Evolutionary conservation across 2,888 invertebrate genomes (phyloP), one percentile per base, ranked within the genome.

Genomic region (Andrena chrysosceles): DNA sequence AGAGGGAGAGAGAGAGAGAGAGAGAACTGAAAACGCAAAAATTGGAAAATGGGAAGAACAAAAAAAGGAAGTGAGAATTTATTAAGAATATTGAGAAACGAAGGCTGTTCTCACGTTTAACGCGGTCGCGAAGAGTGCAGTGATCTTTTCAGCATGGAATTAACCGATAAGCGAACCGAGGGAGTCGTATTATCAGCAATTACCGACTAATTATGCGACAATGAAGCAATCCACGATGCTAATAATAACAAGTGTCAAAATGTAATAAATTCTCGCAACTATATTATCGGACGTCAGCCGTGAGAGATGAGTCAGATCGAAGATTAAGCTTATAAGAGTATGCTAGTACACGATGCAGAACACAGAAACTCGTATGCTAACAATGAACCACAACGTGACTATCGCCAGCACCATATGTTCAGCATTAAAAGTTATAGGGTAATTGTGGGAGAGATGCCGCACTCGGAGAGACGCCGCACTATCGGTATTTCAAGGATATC

Each of bases 161-260:
- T 77, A 13, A 49, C 62, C 20, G 63, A 69, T 81, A 81, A 78
- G 26, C 23, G 20, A 67, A 54, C 48, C 2, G n/a, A 48, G 16
- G 49, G 10, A 20, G n/a, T 20, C 56, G 10, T 54, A 60, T 68
- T 74, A 70, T 70, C 69, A 16, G 7, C 23, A 66, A 70, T 82
- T 79, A 70, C 1, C 31, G 52, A 49, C 66, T 59, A 81, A 81
- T 81, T 73, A 23, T 2, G 23, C 7, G 69, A 33, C 60, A 26
- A 42, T 64, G 42, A 5, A 74, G 29, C 52, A 26, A 48, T 29
- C 2, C 10, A 54, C 66, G 33, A 67, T 67, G 13, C 13, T 52
- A 20, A 8, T 20, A 52, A 52, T 52, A 52, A 16, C 42, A 3
- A 16, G 42, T 42, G 16, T 1, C 42, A 42, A 42, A 42, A 1